Evolutionary conservation across 2,113 vertebrate species (phyloP), one percentile per base, ranked within the genome.

Genomic region (Callospermophilus lateralis): DNA sequence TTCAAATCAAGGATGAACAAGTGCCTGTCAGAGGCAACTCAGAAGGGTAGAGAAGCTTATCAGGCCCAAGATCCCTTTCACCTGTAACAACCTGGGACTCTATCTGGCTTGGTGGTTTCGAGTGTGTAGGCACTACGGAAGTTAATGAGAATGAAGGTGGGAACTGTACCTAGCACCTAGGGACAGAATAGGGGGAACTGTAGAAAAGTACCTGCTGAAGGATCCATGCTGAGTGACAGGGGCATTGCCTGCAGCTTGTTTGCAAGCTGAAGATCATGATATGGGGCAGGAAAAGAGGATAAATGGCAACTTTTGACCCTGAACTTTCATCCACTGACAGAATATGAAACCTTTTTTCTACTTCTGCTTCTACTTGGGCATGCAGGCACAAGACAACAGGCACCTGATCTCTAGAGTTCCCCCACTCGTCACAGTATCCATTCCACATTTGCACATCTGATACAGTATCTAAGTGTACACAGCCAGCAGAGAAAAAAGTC

Each of bases 401-500:
- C 86, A 89, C 61, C 88, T n/a, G 91, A 96, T 70, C 51, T 30
- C 86, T 30, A 89, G 95, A 96, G 85, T 0, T 30, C 39, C 24
- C 0, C n/a, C 90, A 81, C 55, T 85, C 95, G 84, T 58, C 22
- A 26, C 26, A 84, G 76, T 63, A 92, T 20, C 53, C 67, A 83
- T 84, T 96, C 77, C 30, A 84, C 88, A 78, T 95, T 80, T 84
- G 84, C 94, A 0, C 34, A 10, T 53, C 97, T 95, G 97, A 93
- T 63, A 85, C 9, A 30, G 87, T 39, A 96, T 95, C 95, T 87
- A 45, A 79, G 91, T 63, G 68, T 65, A 9, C 78, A 73, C 11
- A 39, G n/a, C 26, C 34, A 30, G 24, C 80, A 93, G 94, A 96
- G 84, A 37, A 22, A 92, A 92, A 94, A 67, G 84, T 73, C 70